Percentiles rank a stretch among this genome's conserved stretches.
Conservation (phyloP, 2,113 vertebrate species). For the Pseudopipra pipra region DNA sequence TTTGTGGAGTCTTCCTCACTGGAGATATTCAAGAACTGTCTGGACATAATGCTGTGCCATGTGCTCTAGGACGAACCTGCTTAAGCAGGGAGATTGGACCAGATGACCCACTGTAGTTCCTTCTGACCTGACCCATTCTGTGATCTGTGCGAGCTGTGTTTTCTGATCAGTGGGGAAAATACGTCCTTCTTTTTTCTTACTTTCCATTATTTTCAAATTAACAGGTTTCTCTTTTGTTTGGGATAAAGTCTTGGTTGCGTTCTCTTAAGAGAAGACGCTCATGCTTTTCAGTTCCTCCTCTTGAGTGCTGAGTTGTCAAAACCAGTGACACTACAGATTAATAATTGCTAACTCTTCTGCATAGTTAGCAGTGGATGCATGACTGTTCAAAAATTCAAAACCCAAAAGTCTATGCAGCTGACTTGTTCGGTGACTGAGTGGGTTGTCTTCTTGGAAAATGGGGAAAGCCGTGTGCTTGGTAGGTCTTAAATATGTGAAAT, state of each 20-base stretch:
- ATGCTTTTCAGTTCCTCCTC: not conserved
- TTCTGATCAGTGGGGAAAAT: not conserved
- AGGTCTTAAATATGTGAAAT: not conserved
- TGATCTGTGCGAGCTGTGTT: not conserved
- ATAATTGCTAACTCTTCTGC: not conserved
- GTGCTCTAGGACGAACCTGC: not conserved
- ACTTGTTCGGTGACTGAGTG: not conserved
- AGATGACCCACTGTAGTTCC: not conserved
- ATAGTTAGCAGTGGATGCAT: not conserved
- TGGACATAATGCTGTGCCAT: not conserved
- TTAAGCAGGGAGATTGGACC: rapidly evolving
- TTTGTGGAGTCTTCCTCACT: not conserved
- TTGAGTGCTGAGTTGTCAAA: not conserved
- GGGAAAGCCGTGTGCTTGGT: not conserved
- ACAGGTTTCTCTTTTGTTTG: not conserved
- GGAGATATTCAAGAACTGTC: not conserved
- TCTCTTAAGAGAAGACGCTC: not conserved
- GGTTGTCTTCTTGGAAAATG: not conserved
- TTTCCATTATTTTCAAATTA: not conserved
- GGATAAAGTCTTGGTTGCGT: rapidly evolving
- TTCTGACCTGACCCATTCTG: not conserved
- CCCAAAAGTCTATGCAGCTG: not conserved
- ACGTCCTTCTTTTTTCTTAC: rapidly evolving
- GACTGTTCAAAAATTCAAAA: not conserved
- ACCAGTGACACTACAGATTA: rapidly evolving